Base-by-base conservation (phyloP, 2,888 invertebrate species). In the Chrysina gloriosa region DNA sequence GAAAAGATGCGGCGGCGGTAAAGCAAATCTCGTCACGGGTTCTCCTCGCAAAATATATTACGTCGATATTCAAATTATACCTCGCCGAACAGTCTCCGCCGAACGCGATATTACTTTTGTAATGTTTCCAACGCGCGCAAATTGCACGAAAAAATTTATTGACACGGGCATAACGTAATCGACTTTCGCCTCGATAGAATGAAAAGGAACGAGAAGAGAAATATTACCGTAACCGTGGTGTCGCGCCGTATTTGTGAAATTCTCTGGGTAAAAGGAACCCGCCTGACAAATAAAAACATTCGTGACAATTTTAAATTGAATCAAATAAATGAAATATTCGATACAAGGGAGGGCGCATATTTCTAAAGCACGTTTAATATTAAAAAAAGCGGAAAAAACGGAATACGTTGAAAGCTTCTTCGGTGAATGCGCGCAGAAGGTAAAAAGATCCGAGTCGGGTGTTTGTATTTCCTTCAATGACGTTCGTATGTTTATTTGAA, bases 301-400 rank as follows among this genome's bases (percentile, higher is more conserved):
- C 25, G 58, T 42, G 11, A 25, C 42, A 6, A 25, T 25, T 58
- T 23, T 39, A 42, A 42, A 50, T 23, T 50, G 48, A 25, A 42
- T 58, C 39, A n/a, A 58, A 58, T 58, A 58, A 58, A 42, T 42
- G 42, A 58, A 42, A 58, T 25, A 58, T 58, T 58, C 58, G 9
- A 42, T 5, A 21, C 39, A 42, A 27, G 16, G 14, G 14, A 23
- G 6, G 11, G 27, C 25, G 25, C 48, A 27, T 50, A n/a, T 25
- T 27, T 50, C 11, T 50, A 25, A 39, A 39, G 27, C 1, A 58
- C 39, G n/a, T 58, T 39, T 27, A 25, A 58, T 58, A 58, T 58
- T 23, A 39, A 23, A 36, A 25, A 58, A 42, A 9, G n/a, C n/a
- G n/a, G n/a, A n/a, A n/a, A n/a, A n/a, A n/a, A n/a, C n/a, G n/a